Base-by-base conservation (phyloP, 1,140 invertebrate species). In the Trichonephila clavipes region DNA sequence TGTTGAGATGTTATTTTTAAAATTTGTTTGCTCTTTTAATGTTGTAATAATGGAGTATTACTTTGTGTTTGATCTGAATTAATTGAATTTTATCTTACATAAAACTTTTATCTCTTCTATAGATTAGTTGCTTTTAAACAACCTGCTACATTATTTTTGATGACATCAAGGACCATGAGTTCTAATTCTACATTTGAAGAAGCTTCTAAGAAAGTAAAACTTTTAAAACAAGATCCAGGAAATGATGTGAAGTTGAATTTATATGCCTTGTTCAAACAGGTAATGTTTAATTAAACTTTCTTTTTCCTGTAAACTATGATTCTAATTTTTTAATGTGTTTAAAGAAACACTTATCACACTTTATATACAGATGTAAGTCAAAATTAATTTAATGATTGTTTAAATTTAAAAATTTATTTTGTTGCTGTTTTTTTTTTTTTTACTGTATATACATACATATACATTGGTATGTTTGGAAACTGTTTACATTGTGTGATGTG, bases 201-300 rank as follows among this genome's bases (percentile, higher is more conserved):
- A 44, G 90, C 90, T 58, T 14, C 2, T 24, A 62, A 92, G 69
- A 92, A 87, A 86, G 69, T 64, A 21, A 92, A 92, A 59, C 94
- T 83, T 77, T 85, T 95, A 19, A 94, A 94, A 90, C 85, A 94
- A 61, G 95, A 95, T 40, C 92, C 94, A 4, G 96, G 96, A 77
- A 97, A 97, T 95, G 95, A 96, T 40, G 95, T 95, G 0, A 97
- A 97, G 95, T 95, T 97, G 21, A 95, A 97, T 95, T 94, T 97
- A 4, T 97, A 97, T 95, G 96, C 95, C n/a, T 95, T 97, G 19
- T 97, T 96, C 95, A 97, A 97, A 95, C 96, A 96, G 95, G 96
- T 96, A 95, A 93, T 61, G 7, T 12, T 51, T 51, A 51, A 51
- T 51, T 12, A 51, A 51, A 51, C 10, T 12, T 10, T 51, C 51